These are phyloP conservation scores for Micoletzkya japonica DNA, from an alignment of 2,888 invertebrate genomes.

Conservation along the genomic window DNA sequence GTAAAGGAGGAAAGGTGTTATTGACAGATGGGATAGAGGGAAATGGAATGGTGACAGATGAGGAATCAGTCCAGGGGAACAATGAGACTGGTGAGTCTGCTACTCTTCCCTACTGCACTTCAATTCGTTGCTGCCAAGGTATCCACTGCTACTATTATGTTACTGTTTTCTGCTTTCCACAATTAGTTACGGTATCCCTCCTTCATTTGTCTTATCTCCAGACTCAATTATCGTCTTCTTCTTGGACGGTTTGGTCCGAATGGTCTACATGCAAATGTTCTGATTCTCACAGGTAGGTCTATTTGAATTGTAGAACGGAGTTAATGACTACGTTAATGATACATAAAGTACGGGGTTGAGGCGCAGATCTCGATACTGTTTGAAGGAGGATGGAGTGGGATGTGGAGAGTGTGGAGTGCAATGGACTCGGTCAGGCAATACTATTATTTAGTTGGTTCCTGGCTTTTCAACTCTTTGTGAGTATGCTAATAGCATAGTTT, in stretches of 20 bases:
- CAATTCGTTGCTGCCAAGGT: background rate
- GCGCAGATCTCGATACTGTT: too few species aligned
- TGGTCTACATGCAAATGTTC: constrained; percentile 13
- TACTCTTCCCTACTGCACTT: background rate
- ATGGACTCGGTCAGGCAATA: too few species aligned
- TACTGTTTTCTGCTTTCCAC: background rate
- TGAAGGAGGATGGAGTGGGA: too few species aligned
- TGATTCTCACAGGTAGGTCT: constrained; percentile 4
- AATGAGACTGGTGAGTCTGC: background rate
- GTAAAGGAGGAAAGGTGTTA: too few species aligned
- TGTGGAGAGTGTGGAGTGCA: background rate
- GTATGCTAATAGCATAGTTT: too few species aligned
- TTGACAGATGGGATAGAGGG: too few species aligned
- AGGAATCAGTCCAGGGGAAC: too few species aligned
- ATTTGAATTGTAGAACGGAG: background rate
- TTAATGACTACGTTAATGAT: too few species aligned
- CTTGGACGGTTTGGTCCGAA: constrained; percentile 15
- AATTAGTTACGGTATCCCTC: background rate
- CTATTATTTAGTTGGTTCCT: too few species aligned
- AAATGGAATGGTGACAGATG: background rate
- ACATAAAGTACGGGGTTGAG: too few species aligned
- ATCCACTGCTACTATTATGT: background rate
- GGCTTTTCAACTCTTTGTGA: too few species aligned
- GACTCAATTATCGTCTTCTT: too few species aligned
- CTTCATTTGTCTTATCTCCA: background rate